Percentiles rank a stretch among this genome's conserved stretches.
Conservation (phyloP, 1,140 invertebrate species). For the Nephotettix cincticeps region DNA sequence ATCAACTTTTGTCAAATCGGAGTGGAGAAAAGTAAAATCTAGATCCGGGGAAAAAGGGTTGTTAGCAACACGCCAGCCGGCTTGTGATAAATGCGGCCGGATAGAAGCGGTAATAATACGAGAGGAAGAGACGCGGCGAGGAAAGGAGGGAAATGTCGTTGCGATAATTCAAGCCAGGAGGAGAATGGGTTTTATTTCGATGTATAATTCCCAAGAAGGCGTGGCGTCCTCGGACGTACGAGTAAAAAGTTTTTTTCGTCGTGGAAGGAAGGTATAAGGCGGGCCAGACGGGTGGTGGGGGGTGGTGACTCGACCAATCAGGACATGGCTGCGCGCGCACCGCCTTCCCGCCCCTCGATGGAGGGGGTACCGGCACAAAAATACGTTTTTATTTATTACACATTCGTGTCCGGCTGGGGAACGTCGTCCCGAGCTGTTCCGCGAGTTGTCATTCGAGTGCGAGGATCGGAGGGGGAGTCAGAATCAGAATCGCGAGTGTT, state of each 20-base stretch:
- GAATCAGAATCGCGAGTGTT: slow-evolving; percentile 9
- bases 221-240: slow-evolving; percentile 16
- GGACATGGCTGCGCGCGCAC: slow-evolving; percentile 30
- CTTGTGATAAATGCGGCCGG: background rate
- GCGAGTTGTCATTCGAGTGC: slow-evolving; percentile 43
- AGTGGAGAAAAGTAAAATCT: slow-evolving; percentile 23
- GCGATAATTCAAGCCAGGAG: slow-evolving; percentile 29
- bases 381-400: slow-evolving; percentile 63
- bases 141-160: slow-evolving; percentile 25
- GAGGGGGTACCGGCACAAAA: slow-evolving; percentile 46
- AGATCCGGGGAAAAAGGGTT: slow-evolving; percentile 10
- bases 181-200: slow-evolving; percentile 26
- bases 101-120: slow-evolving; percentile 15
- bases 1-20: slow-evolving; percentile 26
- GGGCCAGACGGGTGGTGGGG: slow-evolving; percentile 39
- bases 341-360: slow-evolving; percentile 38
- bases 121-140: background rate
- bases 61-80: slow-evolving; percentile 27
- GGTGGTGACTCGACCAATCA: slow-evolving; percentile 37
- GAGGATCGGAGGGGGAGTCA: slow-evolving; percentile 4
- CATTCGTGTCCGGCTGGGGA: slow-evolving; percentile 59
- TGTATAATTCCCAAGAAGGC: slow-evolving; percentile 30
- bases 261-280: slow-evolving; percentile 24
- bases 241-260: slow-evolving; percentile 15
- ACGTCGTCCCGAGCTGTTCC: slow-evolving; percentile 55